phyloP scores from a whole-genome alignment of 2,113 vertebrate species.

The Mugil cephalus region DNA sequence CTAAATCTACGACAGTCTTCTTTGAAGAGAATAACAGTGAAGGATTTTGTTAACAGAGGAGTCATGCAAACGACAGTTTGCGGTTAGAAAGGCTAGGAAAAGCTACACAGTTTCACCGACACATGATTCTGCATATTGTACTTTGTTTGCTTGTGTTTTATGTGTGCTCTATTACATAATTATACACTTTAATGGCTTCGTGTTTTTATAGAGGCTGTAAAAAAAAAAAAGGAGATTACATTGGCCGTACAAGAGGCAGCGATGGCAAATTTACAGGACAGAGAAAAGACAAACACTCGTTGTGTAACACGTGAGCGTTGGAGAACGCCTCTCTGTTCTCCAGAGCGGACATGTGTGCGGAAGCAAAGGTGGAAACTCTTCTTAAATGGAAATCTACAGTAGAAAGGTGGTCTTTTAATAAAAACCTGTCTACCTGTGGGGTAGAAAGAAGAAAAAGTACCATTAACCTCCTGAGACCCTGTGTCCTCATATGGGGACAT shows the following conservation, averaged over 20 bases:
- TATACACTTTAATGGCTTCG: not conserved
- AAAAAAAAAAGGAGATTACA: not conserved
- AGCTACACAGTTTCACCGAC: conserved; percentile 11
- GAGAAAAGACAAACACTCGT: conserved; percentile 42
- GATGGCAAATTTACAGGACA: conserved; percentile 4
- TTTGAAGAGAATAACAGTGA: too few relatives aligned
- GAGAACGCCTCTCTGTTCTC: not conserved
- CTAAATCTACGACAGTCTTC: too few relatives aligned
- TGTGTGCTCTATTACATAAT: conserved; percentile 25
- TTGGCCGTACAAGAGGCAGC: not conserved
- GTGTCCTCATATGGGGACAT: too few relatives aligned
- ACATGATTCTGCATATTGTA: not conserved
- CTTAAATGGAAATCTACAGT: too few relatives aligned
- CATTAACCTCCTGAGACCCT: too few relatives aligned
- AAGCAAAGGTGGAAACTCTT: too few relatives aligned
- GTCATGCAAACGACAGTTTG: not conserved
- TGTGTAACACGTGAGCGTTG: not conserved
- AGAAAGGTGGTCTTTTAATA: too few relatives aligned
- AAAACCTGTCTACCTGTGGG: too few relatives aligned
- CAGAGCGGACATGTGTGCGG: too few relatives aligned
- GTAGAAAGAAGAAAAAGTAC: too few relatives aligned
- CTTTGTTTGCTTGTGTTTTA: conserved; percentile 9
- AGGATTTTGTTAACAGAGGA: too few relatives aligned
- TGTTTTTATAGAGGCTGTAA: conserved; percentile 46
- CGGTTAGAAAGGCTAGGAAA: not conserved